These are phyloP conservation scores for Athetis lepigone DNA, from an alignment of 2,888 invertebrate species.

Conservation along the genomic window DNA sequence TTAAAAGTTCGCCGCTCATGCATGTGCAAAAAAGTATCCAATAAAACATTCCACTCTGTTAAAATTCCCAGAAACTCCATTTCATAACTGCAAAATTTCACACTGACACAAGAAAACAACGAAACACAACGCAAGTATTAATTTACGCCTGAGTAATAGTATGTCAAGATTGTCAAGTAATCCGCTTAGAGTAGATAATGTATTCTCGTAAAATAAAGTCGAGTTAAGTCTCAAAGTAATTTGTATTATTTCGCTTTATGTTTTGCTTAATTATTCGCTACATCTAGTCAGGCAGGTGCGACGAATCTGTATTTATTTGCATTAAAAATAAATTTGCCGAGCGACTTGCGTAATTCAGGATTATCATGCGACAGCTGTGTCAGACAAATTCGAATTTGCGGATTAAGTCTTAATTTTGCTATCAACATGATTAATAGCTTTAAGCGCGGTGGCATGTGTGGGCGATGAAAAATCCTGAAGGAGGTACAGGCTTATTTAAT, in stretches of 20 bases:
- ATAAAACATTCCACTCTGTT: not conserved
- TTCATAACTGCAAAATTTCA: conserved; percentile 44
- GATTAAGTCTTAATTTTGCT: conserved; percentile 84
- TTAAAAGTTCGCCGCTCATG: no score
- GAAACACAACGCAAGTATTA: conserved; percentile 63
- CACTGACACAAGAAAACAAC: conserved; percentile 42
- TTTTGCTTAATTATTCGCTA: conserved; percentile 87
- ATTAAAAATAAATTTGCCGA: conserved; percentile 87
- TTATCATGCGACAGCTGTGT: conserved; percentile 86
- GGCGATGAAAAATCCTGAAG: conserved; percentile 51
- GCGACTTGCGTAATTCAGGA: conserved; percentile 85
- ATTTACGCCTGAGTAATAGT: conserved; percentile 69
- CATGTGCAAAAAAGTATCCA: no score
- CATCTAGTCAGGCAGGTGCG: conserved; percentile 87
- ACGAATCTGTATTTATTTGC: conserved; percentile 89
- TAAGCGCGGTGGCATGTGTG: conserved; percentile 64
- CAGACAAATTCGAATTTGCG: conserved; percentile 83
- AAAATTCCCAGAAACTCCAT: conserved; percentile 24
- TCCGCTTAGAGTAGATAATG: conserved; percentile 78
- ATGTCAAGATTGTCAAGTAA: conserved; percentile 76
- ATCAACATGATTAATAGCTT: conserved; percentile 79
- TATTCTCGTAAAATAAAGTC: conserved; percentile 81
- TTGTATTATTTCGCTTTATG: conserved; percentile 87
- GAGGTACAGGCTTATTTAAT: conserved; percentile 34
- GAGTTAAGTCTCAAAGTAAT: conserved; percentile 85